Base-by-base conservation (phyloP, 2,888 invertebrate species). In the Apoda limacodes region DNA sequence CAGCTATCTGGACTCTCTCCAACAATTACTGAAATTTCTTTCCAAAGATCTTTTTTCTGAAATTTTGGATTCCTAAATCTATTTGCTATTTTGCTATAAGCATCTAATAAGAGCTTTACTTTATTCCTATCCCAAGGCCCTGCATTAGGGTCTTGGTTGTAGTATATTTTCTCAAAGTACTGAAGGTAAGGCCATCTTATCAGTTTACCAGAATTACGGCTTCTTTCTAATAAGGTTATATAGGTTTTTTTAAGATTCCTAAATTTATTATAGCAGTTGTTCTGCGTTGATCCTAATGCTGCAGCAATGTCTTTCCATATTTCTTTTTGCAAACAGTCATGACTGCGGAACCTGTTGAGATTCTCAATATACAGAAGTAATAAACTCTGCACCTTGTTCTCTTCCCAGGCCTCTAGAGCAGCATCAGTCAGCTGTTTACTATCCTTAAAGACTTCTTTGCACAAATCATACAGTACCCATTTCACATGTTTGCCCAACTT, bases 191-290 rank as follows among this genome's bases (percentile, higher is more conserved):
- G 64, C 78, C 80, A 80, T 36, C 74, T 74, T 2, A 67, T 50
- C 13, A 60, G 42, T 41, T 72, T 72, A 1, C 70, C 69, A 12
- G 59, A 54, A 26, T 63, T 61, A 28, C 56, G 45, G 30, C 53
- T 65, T 24, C 60, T 61, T 15, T 71, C 67, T 22, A 67, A 35
- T 60, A 65, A 70, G 28, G 63, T 72, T 12, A 68, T 60, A 37
- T 78, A 78, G 5, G 72, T 66, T 43, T 70, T 61, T 46, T 74
- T 75, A 30, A 78, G 50, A 42, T 74, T 74, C 42, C 72, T 76
- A 26, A 72, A 80, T 34, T 78, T 80, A 30, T 76, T 72, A 32
- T 76, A 76, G 35, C 76, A 76, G 38, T 66, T 75, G 27, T 70
- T 71, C 26, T 70, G 67, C 2, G 74, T 71, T 5, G 72, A 71